These are phyloP conservation scores for Atherix ibis DNA, from an alignment of 2,888 invertebrate species.

Conservation along the genomic window DNA sequence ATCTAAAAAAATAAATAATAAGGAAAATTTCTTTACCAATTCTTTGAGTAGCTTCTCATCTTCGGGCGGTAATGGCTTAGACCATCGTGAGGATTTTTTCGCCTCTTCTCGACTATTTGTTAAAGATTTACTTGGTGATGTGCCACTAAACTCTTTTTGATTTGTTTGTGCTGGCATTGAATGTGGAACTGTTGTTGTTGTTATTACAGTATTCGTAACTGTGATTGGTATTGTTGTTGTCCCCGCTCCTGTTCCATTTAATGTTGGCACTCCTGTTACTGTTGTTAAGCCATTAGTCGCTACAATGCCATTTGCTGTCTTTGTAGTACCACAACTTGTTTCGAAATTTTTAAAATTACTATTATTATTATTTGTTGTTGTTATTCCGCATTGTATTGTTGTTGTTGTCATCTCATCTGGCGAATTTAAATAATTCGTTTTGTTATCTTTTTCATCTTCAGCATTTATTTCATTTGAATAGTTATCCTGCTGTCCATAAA, in stretches of 20 bases:
- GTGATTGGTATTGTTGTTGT: no score
- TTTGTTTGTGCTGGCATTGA: no score
- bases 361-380: conserved; percentile 9
- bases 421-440: conserved; percentile 6
- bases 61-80: conserved; percentile 17
- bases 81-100: conserved; percentile 12
- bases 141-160: conserved; percentile 11
- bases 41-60: conserved; percentile 32
- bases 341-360: conserved; percentile 8
- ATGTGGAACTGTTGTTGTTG: no score
- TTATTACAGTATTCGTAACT: no score
- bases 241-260: no score
- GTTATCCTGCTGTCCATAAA: conserved; percentile 5
- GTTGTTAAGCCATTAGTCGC: no score
- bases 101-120: conserved; percentile 6
- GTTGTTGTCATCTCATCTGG: conserved; percentile 16
- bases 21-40: conserved; percentile 18
- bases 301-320: conserved; percentile 11
- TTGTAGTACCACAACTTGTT: conserved; percentile 6
- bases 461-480: conserved; percentile 8
- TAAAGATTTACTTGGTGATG: conserved; percentile 23
- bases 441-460: conserved; percentile 8
- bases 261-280: no score
- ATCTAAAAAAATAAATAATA: no score
- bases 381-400: conserved; percentile 10